phyloP scores from a whole-genome alignment of 2,113 vertebrate species.

The Notothenia coriiceps region DNA sequence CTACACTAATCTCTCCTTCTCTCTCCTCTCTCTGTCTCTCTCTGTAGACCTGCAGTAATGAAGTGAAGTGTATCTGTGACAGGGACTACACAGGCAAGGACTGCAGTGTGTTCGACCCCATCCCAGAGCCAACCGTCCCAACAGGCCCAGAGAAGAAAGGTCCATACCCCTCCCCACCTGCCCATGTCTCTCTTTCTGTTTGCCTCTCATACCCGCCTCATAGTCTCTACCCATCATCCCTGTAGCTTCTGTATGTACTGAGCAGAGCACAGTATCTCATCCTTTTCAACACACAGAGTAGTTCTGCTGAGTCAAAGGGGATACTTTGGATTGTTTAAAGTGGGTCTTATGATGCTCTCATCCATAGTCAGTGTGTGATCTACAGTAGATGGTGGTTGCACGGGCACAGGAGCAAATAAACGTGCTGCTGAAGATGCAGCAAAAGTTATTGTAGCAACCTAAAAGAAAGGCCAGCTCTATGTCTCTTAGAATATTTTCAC shows the following conservation, averaged over 20 bases:
- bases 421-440: too few relatives aligned
- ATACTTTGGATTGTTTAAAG: too few relatives aligned
- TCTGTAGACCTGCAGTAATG: constrained; percentile 92
- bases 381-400: too few relatives aligned
- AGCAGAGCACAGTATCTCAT: background rate
- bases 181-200: constrained; percentile 43
- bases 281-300: constrained; percentile 4
- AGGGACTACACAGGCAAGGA: constrained; percentile 95
- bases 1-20: background rate
- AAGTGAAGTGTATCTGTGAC: constrained; percentile 96
- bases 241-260: constrained; percentile 48
- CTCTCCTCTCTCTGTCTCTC: background rate
- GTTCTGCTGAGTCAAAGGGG: background rate
- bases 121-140: constrained; percentile 87
- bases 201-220: constrained; percentile 55
- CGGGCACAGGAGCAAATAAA: too few relatives aligned
- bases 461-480: too few relatives aligned
- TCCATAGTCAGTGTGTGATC: too few relatives aligned
- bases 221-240: constrained; percentile 54
- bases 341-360: too few relatives aligned
- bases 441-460: too few relatives aligned
- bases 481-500: too few relatives aligned
- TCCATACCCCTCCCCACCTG: constrained; percentile 66
- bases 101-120: constrained; percentile 94
- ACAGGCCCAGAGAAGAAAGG: constrained; percentile 91